Base-by-base conservation (phyloP, 2,888 invertebrate genomes). In the Tachystola acroxantha region DNA sequence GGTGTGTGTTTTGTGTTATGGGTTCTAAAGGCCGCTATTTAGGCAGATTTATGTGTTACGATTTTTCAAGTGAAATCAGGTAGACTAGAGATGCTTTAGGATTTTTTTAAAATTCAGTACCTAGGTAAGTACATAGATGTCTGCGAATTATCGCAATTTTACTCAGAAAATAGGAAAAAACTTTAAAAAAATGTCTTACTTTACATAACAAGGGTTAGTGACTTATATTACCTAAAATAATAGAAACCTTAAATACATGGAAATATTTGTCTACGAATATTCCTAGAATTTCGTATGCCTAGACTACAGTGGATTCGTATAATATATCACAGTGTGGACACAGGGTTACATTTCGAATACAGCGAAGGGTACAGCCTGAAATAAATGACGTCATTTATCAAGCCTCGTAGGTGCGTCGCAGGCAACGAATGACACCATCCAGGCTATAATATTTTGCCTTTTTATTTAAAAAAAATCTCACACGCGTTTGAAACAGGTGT, bases 361-460 rank as follows among this genome's bases (percentile, higher is more conserved):
- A 35, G 22, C 12, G 43, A 50, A 53, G 59, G 51, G 48, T 54
- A 41, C 50, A 55, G 45, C 46, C 42, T 48, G 47, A 50, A 56
- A 65, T 63, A 64, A 60, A 64, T 64, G 60, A 60, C 48, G 51
- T 54, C 58, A 61, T 67, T 60, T 61, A 66, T 67, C 67, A 65
- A 54, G 45, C 29, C 41, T 38, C 46, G 37, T 11, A 37, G 11
- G 38, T 36, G 52, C 50, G 47, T 46, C 50, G 57, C 47, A 49
- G 51, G 45, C 51, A 49, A 54, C 53, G 53, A 60, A 53, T 60
- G 62, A 57, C 54, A 58, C 40, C 51, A 37, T 50, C 50, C 24
- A 24, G 52, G 42, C 43, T 43, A 44, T 42, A 44, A 34, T 34
- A 35, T 32, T 27, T 38, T 45, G 33, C 42, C 31, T 37, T 37